Percentiles rank a stretch among this genome's conserved stretches.
Evolutionary conservation across 2,113 vertebrate genomes (phyloP).

Genomic region (Pseudorhombus dupliciocellatus): DNA sequence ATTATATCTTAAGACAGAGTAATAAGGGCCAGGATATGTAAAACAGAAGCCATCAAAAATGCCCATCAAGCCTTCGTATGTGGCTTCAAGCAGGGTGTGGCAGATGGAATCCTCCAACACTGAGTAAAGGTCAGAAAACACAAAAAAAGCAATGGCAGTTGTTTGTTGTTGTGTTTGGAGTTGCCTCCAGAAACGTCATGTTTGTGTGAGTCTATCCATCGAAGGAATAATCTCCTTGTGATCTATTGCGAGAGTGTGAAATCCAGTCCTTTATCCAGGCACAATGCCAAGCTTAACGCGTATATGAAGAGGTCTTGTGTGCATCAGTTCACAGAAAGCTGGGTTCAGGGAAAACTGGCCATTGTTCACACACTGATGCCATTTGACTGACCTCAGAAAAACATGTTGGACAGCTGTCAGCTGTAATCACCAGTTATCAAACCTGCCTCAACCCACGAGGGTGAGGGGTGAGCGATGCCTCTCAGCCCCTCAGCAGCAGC

Average conservation of each 20-base stretch:
- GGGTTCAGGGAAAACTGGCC: slow-evolving; percentile 22
- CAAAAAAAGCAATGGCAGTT: background rate
- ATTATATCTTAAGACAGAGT: too few species aligned
- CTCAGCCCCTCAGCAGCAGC: slow-evolving; percentile 28
- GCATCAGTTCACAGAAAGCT: background rate
- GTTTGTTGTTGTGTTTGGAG: background rate
- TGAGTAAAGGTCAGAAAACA: background rate
- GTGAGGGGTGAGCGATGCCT: slow-evolving; percentile 50
- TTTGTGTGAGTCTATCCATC: slow-evolving; percentile 19
- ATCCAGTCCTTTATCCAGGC: slow-evolving; percentile 20
- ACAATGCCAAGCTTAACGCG: background rate
- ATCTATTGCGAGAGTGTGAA: slow-evolving; percentile 24
- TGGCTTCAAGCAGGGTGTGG: background rate
- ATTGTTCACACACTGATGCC: slow-evolving; percentile 38
- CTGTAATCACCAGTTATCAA: slow-evolving; percentile 56
- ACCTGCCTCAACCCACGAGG: slow-evolving; percentile 32
- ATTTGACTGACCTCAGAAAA: slow-evolving; percentile 45
- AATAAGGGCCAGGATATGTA: too few species aligned
- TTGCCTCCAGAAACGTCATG: background rate
- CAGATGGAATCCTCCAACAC: background rate
- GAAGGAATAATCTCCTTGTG: background rate
- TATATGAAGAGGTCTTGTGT: background rate
- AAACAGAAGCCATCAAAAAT: background rate
- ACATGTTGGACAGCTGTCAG: slow-evolving; percentile 60
- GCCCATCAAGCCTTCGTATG: background rate